phyloP scores from a whole-genome alignment of 2,797 vertebrate genomes.

The Danio choprae region DNA sequence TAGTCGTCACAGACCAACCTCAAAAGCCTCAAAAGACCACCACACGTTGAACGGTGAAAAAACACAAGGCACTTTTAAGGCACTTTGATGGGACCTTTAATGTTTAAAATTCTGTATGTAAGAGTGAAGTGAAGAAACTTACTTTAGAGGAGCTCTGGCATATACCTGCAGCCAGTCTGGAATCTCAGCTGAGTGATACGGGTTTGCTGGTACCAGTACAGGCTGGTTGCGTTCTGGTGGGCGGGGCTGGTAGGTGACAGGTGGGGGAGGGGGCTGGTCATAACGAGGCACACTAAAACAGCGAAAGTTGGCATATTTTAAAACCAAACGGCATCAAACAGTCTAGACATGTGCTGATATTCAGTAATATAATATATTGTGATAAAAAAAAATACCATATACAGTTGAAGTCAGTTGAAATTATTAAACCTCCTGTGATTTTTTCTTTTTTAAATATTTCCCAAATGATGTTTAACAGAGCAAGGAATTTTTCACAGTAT shows the following conservation, averaged over 20 bases:
- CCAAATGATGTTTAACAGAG: no score
- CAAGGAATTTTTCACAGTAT: no score
- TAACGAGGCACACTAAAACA: conserved; percentile 91
- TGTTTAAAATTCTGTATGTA: neutral
- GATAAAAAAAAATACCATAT: no score
- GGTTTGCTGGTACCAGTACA: conserved; percentile 95
- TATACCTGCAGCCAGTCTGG: conserved; percentile 99
- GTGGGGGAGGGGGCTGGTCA: conserved; percentile 92
- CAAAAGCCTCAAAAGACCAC: no score
- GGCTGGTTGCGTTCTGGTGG: conserved; percentile 88
- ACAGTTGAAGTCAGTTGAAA: no score
- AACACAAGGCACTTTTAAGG: no score
- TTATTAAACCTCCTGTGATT: no score
- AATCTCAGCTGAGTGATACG: conserved; percentile 96
- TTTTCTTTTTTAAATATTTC: no score
- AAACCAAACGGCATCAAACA: neutral
- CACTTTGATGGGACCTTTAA: no score
- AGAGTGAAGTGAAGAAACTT: conserved; percentile 70
- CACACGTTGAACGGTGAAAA: no score
- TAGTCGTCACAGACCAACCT: no score
- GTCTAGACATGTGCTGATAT: neutral
- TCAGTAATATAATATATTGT: no score
- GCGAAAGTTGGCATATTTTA: neutral
- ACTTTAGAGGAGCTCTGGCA: conserved; percentile 96
- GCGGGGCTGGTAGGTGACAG: conserved; percentile 90